Base-by-base conservation (phyloP, 2,888 invertebrate genomes). In the Laspeyria flexula region DNA sequence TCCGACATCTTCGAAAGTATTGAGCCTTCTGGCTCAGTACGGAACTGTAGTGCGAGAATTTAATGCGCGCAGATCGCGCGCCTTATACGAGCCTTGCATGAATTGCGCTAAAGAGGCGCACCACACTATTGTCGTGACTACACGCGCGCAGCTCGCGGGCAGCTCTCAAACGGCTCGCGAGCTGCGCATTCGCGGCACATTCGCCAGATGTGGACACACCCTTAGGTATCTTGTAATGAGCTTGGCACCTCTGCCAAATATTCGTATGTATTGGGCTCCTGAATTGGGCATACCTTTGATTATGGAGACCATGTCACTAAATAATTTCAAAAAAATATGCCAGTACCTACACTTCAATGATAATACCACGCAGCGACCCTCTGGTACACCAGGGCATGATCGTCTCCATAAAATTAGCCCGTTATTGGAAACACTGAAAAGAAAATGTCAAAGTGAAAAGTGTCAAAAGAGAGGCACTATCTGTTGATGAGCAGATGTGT, bases 261-360 rank as follows among this genome's bases (percentile, higher is more conserved):
- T n/a, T 29, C 29, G 29, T n/a, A 29, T 29, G 29, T 29, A 29
- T n/a, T 11, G 60, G 57, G 48, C 15, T 52, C 16, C 44, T 42
- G 53, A 64, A 37, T 58, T 60, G 35, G 58, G 56, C 39, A 16
- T 67, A 21, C 48, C 52, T 31, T 23, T 60, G 25, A 48, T 64
- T 23, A 48, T 11, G 21, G 42, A 53, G 25, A 59, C 48, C 3
- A 61, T 57, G 53, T 25, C 51, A 1, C 27, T 54, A 30, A 54
- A 55, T 33, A 27, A 53, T 15, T 63, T 63, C 1, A 42, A 63
- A 50, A 60, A 66, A 42, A 60, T 59, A n/a, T 10, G 57, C 1
- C 44, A 50, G 27, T 52, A 48, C 30, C 39, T 61, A 12, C 54
- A 59, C 30, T 43, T 34, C 16, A 43, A 43, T 11, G 43, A 43